Evolutionary conservation across 2,113 vertebrate genomes (phyloP).

Genomic region (Merops nubicus): DNA sequence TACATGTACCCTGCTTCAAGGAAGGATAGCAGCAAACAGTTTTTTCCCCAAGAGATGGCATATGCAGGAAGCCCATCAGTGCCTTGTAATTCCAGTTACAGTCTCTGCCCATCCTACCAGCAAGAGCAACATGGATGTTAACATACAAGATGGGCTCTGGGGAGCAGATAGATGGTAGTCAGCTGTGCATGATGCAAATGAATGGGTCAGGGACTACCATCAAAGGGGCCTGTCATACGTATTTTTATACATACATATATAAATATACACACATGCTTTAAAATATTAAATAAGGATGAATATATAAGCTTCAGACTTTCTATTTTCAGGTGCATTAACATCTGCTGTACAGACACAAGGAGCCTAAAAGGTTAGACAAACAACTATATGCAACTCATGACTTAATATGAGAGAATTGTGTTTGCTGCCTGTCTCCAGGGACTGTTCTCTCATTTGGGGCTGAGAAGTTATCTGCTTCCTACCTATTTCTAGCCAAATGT

Average conservation of each 20-base stretch:
- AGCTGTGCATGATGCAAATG: background rate
- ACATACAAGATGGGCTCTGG: background rate
- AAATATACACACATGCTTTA: background rate
- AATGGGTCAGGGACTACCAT: background rate
- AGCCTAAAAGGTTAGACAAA: background rate
- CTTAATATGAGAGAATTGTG: background rate
- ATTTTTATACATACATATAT: background rate
- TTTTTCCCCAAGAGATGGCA: background rate
- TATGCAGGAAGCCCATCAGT: background rate
- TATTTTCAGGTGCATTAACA: conserved; percentile 37
- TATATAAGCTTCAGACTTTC: background rate
- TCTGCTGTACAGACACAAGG: background rate
- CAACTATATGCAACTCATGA: conserved; percentile 16
- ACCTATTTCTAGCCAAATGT: background rate
- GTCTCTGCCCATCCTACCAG: background rate
- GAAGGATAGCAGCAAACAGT: background rate
- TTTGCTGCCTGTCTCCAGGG: background rate
- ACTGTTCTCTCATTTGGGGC: background rate
- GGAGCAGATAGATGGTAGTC: background rate
- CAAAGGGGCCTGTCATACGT: background rate
- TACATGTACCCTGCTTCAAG: background rate
- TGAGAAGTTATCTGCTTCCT: background rate
- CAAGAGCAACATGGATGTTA: background rate
- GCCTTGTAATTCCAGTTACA: background rate
- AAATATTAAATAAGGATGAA: background rate